Evolutionary conservation across 92 coral and sea anemone species (phyloP), one percentile per base, ranked within the genome.

Genomic region (Nematostella vectensis): DNA sequence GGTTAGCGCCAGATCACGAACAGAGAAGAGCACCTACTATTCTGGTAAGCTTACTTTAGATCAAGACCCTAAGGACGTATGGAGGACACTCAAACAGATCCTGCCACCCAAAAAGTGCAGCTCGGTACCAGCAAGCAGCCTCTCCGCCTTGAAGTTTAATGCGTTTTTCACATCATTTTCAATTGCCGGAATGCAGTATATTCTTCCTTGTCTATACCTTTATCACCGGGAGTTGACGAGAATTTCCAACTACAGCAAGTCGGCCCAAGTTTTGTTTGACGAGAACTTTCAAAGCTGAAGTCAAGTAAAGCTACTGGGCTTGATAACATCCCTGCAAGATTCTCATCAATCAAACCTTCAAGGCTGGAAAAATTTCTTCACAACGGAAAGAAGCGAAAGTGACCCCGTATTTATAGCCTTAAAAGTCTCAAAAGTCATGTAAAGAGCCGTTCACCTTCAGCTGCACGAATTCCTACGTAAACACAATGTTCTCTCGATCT

Each of bases 241-340:
- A 15, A 36, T 15, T 36, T 36, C 15, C 9, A 8, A 15, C 42
- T 36, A 15, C 42, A 36, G 15, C 9, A 36, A 36, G 42, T 36
- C 42, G 15, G 42, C 42, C 15, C 15, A 36, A 36, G 42, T 15
- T 36, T 36, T 36, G 42, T 36, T 36, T 15, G 42, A 8, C 42
- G 15, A 15, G 42, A 36, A 15, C 42, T 36, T 8, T 36, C 42
- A 36, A 36, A 36, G 42, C 42, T 15, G 9, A 36, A 36, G 15
- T 36, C 8, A 36, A 36, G n/a, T n/a, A 36, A 36, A 36, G 42
- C 42, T 36, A 36, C 42, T 36, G 42, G 42, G 42, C 42, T 36
- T 36, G 42, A 36, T 15, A 36, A 36, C 8, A 36, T 36, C 42
- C 42, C 42, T 8, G 15, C 42, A 15, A 36, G 42, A 36, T 15